Conservation (phyloP, 2,888 invertebrate genomes). For the Anoncus sp. region DNA sequence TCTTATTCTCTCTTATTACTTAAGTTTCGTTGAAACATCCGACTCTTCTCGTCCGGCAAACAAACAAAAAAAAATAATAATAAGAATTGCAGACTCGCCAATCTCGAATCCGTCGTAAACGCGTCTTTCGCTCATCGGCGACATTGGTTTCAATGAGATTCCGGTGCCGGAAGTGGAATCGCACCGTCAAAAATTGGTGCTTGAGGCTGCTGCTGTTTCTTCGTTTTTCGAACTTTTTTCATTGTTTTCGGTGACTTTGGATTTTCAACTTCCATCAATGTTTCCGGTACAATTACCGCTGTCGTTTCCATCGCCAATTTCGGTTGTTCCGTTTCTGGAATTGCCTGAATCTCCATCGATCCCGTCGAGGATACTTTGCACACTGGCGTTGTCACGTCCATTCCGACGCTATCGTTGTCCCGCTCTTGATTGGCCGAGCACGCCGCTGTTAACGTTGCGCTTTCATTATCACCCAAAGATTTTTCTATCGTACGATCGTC, state of each 20-base stretch:
- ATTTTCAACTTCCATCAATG: conserved; percentile 59
- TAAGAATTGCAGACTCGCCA: conserved; percentile 7
- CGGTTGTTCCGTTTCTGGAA: conserved; percentile 56
- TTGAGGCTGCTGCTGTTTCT: conserved; percentile 71
- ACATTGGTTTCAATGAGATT: conserved; percentile 63
- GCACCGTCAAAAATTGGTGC: conserved; percentile 76
- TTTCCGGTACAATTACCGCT: conserved; percentile 20
- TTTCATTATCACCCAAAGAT: conserved; percentile 9
- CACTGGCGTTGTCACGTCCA: conserved; percentile 19
- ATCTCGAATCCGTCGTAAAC: not conserved
- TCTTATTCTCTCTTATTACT: conserved; percentile 4
- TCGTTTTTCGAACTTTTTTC: conserved; percentile 76
- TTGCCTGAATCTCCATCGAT: conserved; percentile 56
- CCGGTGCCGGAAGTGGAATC: conserved; percentile 79
- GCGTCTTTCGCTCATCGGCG: too few relatives aligned
- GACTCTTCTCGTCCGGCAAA: conserved; percentile 3
- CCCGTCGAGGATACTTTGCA: conserved; percentile 40
- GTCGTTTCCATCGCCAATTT: conserved; percentile 49
- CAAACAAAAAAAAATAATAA: not conserved
- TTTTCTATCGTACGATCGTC: not conserved
- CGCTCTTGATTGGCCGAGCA: conserved; percentile 6
- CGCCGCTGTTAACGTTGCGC: too few relatives aligned
- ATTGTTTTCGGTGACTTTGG: conserved; percentile 69
- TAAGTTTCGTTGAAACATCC: not conserved
- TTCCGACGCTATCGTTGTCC: conserved; percentile 2